A percentile compares a stretch with the other conserved stretches of the same genome.
These are phyloP conservation scores for Andrena bucephala DNA, from an alignment of 2,888 invertebrate species.

Conservation along the genomic window DNA sequence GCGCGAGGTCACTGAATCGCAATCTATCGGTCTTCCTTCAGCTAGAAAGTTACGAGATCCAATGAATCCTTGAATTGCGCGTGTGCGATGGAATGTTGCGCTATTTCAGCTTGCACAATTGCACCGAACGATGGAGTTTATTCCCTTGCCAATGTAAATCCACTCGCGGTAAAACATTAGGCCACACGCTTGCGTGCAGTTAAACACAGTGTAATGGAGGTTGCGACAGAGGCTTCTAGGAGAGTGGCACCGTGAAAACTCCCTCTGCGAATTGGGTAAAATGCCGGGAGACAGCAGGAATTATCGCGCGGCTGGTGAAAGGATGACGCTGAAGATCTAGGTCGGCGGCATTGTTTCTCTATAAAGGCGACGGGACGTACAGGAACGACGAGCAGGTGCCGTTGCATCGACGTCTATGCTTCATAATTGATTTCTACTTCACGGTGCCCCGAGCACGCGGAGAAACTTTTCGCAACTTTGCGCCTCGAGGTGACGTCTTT, in stretches of 20 bases:
- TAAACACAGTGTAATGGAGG: neutral
- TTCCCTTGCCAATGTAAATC: neutral
- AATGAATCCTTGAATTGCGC: conserved; percentile 38
- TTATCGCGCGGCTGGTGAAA: conserved; percentile 45
- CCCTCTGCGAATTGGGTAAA: neutral
- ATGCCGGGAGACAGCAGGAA: conserved; percentile 7
- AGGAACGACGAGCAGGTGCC: conserved; percentile 12
- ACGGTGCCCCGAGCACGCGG: neutral
- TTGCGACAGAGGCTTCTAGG: neutral
- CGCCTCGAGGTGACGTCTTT: neutral
- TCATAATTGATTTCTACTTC: conserved; percentile 5
- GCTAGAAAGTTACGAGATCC: conserved; percentile 42
- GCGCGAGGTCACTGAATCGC: conserved; percentile 22
- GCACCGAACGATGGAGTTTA: conserved; percentile 11
- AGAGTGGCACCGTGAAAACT: neutral
- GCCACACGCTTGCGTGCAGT: neutral
- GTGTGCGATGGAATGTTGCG: conserved; percentile 19
- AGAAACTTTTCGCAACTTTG: neutral
- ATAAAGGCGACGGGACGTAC: conserved; percentile 9
- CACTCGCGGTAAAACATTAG: neutral
- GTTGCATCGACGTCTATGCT: neutral
- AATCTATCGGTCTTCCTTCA: neutral
- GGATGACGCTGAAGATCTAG: conserved; percentile 51
- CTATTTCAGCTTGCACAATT: conserved; percentile 27
- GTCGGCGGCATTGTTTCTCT: conserved; percentile 38